A percentile compares a stretch with the other conserved stretches of the same genome.
These are phyloP conservation scores for Catagonus wagneri DNA, from an alignment of 2,113 vertebrate genomes.

Conservation along the genomic window DNA sequence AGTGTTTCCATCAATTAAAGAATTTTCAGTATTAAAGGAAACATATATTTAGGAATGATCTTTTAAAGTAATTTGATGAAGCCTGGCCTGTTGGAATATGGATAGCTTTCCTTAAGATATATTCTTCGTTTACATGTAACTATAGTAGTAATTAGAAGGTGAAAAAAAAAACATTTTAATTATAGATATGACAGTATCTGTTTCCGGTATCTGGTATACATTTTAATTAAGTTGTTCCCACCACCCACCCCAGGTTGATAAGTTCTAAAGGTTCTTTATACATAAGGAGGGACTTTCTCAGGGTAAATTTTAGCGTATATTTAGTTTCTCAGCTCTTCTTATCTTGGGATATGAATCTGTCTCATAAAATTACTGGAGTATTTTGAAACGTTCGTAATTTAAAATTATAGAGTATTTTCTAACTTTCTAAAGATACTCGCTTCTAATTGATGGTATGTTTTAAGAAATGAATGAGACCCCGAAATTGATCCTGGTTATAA, in stretches of 20 bases:
- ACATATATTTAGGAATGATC: neutral
- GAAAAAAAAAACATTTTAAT: neutral
- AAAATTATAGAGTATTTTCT: slow-evolving; percentile 31
- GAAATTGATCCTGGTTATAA: neutral
- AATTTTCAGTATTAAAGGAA: slow-evolving; percentile 34
- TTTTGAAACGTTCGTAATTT: slow-evolving; percentile 36
- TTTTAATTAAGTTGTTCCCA: slow-evolving; percentile 27
- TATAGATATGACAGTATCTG: neutral
- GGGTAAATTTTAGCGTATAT: slow-evolving; percentile 1
- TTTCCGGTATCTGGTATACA: neutral
- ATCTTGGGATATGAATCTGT: neutral
- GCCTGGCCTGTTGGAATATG: neutral
- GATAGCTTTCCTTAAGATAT: neutral
- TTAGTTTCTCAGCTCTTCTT: neutral
- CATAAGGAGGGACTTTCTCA: neutral
- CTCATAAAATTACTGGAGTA: neutral
- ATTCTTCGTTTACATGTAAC: neutral
- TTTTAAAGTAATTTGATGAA: slow-evolving; percentile 15
- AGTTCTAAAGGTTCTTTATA: slow-evolving; percentile 17
- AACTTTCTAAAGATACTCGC: neutral
- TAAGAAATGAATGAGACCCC: neutral
- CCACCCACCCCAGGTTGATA: neutral
- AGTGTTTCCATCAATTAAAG: neutral
- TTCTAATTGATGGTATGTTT: neutral
- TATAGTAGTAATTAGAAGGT: neutral